Evolutionary conservation across 2,888 invertebrate genomes (phyloP).

Genomic region (Aplocera efformata): DNA sequence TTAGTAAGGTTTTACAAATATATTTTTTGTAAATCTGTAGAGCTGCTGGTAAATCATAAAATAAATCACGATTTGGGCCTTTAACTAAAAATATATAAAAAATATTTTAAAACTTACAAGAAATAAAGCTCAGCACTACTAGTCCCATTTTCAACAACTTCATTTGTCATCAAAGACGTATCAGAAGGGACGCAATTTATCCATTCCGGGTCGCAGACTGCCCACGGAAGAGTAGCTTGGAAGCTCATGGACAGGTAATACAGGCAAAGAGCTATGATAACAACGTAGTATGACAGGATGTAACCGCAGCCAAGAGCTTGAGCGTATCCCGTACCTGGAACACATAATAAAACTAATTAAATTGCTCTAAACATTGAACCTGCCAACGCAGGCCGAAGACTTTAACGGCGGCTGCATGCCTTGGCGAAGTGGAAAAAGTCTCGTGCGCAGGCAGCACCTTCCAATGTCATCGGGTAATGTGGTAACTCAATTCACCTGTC

Average conservation of each 20-base stretch:
- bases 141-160: conserved; percentile 36
- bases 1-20: too few species aligned
- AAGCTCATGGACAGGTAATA: conserved; percentile 88
- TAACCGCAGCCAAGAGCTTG: conserved; percentile 82
- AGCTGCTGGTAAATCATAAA: too few species aligned
- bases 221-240: conserved; percentile 85
- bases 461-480: too few species aligned
- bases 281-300: conserved; percentile 88
- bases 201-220: conserved; percentile 82
- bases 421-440: too few species aligned
- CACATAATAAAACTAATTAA: background rate
- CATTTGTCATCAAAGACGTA: conserved; percentile 32
- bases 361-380: background rate
- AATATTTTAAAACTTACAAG: conserved; percentile 55
- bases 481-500: too few species aligned
- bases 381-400: too few species aligned
- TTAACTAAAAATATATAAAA: too few species aligned
- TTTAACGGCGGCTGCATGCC: too few species aligned
- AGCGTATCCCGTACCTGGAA: conserved; percentile 84
- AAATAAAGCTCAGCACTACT: conserved; percentile 83
- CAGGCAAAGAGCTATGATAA: conserved; percentile 85
- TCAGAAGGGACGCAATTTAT: conserved; percentile 61
- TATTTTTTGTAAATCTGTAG: too few species aligned
- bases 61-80: too few species aligned
- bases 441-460: too few species aligned